A percentile compares a stretch with the other conserved stretches of the same genome.
Evolutionary conservation across 2,113 vertebrate genomes (phyloP).

Genomic region (Odontophorus gujanensis): DNA sequence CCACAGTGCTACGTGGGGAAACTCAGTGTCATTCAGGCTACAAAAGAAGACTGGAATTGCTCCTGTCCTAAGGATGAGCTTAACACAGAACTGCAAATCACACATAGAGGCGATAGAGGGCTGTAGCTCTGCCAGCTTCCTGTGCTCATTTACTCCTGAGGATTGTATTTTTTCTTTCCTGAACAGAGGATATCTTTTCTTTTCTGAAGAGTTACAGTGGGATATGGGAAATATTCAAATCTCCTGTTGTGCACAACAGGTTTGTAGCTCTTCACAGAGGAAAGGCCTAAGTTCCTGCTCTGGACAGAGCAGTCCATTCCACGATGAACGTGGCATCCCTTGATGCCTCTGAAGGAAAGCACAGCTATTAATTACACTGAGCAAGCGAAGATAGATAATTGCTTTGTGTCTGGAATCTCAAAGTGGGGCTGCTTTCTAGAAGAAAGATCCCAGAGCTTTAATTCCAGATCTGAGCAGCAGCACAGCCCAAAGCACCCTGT

Average conservation of each 20-base stretch:
- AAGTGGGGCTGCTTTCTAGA: not conserved
- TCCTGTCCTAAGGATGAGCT: not conserved
- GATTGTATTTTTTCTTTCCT: not conserved
- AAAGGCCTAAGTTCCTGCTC: not conserved
- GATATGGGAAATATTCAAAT: not conserved
- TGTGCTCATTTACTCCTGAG: not conserved
- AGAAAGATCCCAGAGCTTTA: not conserved
- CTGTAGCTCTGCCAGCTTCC: not conserved
- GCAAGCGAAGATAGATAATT: not conserved
- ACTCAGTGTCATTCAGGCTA: not conserved
- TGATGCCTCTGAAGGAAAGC: not conserved
- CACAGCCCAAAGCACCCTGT: not conserved
- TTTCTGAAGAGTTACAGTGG: not conserved
- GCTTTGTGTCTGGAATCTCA: slow-evolving; percentile 21
- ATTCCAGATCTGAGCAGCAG: not conserved
- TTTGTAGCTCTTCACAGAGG: not conserved
- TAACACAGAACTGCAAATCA: not conserved
- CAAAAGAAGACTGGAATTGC: not conserved
- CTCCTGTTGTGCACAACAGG: not conserved
- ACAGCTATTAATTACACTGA: slow-evolving; percentile 33
- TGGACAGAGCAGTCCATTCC: not conserved
- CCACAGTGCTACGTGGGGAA: not conserved
- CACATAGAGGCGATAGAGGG: not conserved
- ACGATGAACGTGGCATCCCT: fast-evolving
- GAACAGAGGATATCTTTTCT: not conserved